Base-by-base conservation (phyloP, 2,888 invertebrate genomes). In the Clistopyga incitator region DNA sequence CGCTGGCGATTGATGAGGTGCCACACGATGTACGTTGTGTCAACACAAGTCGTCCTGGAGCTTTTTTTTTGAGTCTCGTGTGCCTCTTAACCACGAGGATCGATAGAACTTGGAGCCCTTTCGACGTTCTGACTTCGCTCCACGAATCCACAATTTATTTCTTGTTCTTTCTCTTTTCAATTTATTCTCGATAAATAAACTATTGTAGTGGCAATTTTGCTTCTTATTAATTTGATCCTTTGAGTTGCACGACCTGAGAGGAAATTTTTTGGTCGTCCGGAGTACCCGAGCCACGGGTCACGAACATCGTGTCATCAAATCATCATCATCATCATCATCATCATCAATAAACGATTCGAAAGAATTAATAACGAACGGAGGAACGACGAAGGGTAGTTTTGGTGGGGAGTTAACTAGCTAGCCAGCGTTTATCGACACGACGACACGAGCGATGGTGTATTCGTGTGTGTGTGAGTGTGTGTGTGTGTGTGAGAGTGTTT, bases 371-470 rank as follows among this genome's bases (percentile, higher is more conserved):
- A 87, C 84, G 84, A 88, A 88, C 79, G 84, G 85, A 88, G 86
- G 86, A 87, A 89, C 87, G 88, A 89, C 87, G 86, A 88, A 89
- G 87, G 87, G 81, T 86, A 23, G 15, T 54, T 38, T 72, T 56
- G 34, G 34, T 81, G 38, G 65, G 68, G 45, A 18, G 25, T 89
- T 83, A 87, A 89, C 87, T 88, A 90, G 87, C 89, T 89, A 90
- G 86, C 88, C 88, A 88, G 87, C 87, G 75, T 86, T 80, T 86
- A 82, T 86, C 65, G 86, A 86, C 86, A 87, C 80, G 76, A 84
- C 76, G 84, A 84, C 76, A 82, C 83, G 64, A 70, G 50, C 72
- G 67, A 50, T 74, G 72, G 65, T 79, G 56, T 80, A n/a, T n/a
- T n/a, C n/a, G n/a, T n/a, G n/a, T n/a, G n/a, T n/a, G n/a, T n/a